Evolutionary conservation across 2,888 invertebrate species (phyloP).

Genomic region (Eudasyphora cyanicolor): DNA sequence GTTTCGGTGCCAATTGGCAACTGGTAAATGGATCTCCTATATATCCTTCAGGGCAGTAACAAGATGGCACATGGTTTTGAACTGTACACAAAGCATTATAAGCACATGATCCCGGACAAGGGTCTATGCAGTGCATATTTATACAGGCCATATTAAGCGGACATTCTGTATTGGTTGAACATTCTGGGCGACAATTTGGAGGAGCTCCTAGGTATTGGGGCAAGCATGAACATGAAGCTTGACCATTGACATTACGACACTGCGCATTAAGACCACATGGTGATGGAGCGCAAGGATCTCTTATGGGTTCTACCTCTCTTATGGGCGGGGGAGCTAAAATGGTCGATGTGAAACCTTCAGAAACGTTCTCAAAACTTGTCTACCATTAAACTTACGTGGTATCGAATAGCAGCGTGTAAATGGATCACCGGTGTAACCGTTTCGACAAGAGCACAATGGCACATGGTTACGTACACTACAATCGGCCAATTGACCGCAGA

Average conservation of each 20-base stretch:
- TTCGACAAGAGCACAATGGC: conserved; percentile 85
- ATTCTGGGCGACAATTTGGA: conserved; percentile 86
- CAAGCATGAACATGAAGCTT: conserved; percentile 85
- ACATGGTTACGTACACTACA: conserved; percentile 87
- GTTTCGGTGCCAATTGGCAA: conserved; percentile 81
- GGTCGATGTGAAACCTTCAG: not conserved
- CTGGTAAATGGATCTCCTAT: conserved; percentile 88
- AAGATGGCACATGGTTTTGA: conserved; percentile 87
- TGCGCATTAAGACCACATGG: conserved; percentile 87
- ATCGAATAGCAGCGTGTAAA: conserved; percentile 82
- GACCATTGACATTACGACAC: conserved; percentile 83
- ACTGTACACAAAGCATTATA: conserved; percentile 84
- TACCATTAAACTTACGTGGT: conserved; percentile 76
- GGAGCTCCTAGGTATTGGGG: conserved; percentile 86
- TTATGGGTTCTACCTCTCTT: conserved; percentile 70
- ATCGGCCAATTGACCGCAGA: conserved; percentile 85
- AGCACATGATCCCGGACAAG: conserved; percentile 90
- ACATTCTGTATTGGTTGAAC: conserved; percentile 88
- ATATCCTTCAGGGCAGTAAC: conserved; percentile 86
- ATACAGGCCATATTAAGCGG: conserved; percentile 88
- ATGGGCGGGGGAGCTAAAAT: conserved; percentile 70
- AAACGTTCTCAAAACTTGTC: not conserved
- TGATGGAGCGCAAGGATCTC: conserved; percentile 84
- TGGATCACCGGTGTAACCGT: conserved; percentile 87
- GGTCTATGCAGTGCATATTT: conserved; percentile 88